Evolutionary conservation across 2,888 invertebrate species (phyloP), one percentile per base, ranked within the genome.

Genomic region (Myopa testacea): DNA sequence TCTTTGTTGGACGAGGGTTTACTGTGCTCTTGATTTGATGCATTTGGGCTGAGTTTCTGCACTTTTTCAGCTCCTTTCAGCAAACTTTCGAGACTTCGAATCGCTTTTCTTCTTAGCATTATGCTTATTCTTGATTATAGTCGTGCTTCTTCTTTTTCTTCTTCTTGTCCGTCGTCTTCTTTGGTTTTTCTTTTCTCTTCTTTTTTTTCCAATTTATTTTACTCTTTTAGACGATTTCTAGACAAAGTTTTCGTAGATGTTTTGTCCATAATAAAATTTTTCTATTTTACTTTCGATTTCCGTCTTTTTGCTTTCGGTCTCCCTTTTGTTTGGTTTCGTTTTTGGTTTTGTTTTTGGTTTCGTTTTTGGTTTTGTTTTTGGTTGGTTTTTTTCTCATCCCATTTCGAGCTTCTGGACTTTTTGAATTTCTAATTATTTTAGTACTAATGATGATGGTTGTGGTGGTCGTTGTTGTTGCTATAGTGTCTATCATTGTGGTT

Each of bases 221-320:
- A 26, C 26, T 26, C 26, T 26, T 26, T 26, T 26, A 26, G 26
- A 26, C 26, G 26, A 26, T 26, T 26, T 26, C 26, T 26, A 26
- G 26, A 26, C 26, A 26, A 26, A 26, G 26, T 26, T 26, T 26
- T 26, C 26, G 26, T 26, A 26, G 26, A 26, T 26, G 26, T 26
- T 26, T 26, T 26, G 26, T 26, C 26, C 26, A 26, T 26, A 26
- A 26, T 26, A 26, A 26, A 26, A 26, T 26, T 26, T 26, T 26
- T 1, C 55, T 16, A 55, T 55, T 55, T 55, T 55, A 45, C 34
- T 50, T 69, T 38, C 45, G 16, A 40, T 10, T 38, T 8, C 12
- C 14, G 7, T 50, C 8, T 70, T 70, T 70, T 34, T 55, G 55
- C 70, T 70, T 70, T 70, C 55, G 52, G 70, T 70, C 55, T 70